Base-by-base conservation (phyloP, 1,140 invertebrate genomes). In the Eurosta solidaginis region DNA sequence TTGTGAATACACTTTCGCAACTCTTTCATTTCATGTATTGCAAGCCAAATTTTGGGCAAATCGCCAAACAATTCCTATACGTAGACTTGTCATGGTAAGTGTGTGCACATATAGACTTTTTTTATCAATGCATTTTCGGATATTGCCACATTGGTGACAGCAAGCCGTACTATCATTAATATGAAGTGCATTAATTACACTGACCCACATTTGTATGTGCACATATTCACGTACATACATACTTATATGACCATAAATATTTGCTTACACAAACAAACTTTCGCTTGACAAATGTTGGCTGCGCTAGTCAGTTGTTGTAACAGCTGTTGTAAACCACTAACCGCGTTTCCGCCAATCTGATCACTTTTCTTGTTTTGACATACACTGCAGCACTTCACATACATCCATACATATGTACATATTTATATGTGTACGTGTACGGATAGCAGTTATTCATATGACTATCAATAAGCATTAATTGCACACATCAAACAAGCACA, bases 401-500 rank as follows among this genome's bases (percentile, higher is more conserved):
- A 17, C 7, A 2, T 17, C 27, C 27, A 25, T 29, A 36, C 54
- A 59, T 3, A 36, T 47, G n/a, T n/a, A 12, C 45, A 47, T 17
- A 47, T n/a, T 5, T 47, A 47, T 17, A 47, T 47, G 45, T 0
- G 45, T n/a, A 47, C 7, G 40, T 68, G 9, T 22, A 29, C 29
- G 17, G n/a, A n/a, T n/a, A n/a, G 3, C 17, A 36, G 33, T 68
- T 68, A 68, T 68, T 68, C 59, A 36, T 68, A 40, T 40, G 17
- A 40, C 59, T 20, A 68, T 68, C 59, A 68, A 68, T 68, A 40
- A 68, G 59, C 33, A 20, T 68, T 68, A 68, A 68, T 68, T 68
- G 33, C 36, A 68, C 59, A 68, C 29, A 40, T 63, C 54, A 36
- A 63, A n/a, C 17, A 27, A 14, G 10, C 5, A 20, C 33, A 4